phyloP scores from a whole-genome alignment of 1,140 invertebrate genomes.

The Copidosoma floridanum region DNA sequence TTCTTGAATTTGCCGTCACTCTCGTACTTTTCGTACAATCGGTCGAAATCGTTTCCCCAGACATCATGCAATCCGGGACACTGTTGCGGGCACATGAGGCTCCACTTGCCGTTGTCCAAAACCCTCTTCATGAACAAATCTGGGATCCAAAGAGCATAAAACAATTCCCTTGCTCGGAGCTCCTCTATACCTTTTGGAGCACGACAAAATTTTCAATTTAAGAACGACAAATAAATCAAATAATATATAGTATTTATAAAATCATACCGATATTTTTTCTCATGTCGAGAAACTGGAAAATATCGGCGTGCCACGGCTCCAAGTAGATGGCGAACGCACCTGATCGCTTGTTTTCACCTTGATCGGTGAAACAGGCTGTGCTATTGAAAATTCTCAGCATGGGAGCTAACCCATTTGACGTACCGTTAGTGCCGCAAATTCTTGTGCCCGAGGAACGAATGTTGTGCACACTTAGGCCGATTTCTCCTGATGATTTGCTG shows the following conservation, averaged over 20 bases:
- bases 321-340: slow-evolving; percentile 97
- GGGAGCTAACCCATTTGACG: slow-evolving; percentile 93
- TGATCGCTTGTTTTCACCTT: slow-evolving; percentile 97
- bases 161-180: slow-evolving; percentile 87
- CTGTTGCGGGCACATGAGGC: slow-evolving; percentile 94
- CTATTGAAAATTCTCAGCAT: slow-evolving; percentile 97
- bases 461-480: slow-evolving; percentile 95
- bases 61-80: slow-evolving; percentile 85
- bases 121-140: slow-evolving; percentile 98
- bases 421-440: slow-evolving; percentile 92
- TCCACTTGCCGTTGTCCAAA: slow-evolving; percentile 84
- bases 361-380: slow-evolving; percentile 94
- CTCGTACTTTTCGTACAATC: slow-evolving; percentile 75
- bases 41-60: slow-evolving; percentile 94
- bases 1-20: neutral
- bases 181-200: slow-evolving; percentile 74
- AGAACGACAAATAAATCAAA: too few species aligned
- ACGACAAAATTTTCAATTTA: too few species aligned
- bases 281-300: slow-evolving; percentile 92
- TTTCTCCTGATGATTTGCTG: slow-evolving; percentile 95
- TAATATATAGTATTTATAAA: too few species aligned
- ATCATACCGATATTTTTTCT: too few species aligned
- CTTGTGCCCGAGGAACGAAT: slow-evolving; percentile 89
- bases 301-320: slow-evolving; percentile 98
- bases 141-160: slow-evolving; percentile 97